Base-by-base conservation (phyloP, 2,888 invertebrate genomes). In the Drosophila prostipennis region DNA sequence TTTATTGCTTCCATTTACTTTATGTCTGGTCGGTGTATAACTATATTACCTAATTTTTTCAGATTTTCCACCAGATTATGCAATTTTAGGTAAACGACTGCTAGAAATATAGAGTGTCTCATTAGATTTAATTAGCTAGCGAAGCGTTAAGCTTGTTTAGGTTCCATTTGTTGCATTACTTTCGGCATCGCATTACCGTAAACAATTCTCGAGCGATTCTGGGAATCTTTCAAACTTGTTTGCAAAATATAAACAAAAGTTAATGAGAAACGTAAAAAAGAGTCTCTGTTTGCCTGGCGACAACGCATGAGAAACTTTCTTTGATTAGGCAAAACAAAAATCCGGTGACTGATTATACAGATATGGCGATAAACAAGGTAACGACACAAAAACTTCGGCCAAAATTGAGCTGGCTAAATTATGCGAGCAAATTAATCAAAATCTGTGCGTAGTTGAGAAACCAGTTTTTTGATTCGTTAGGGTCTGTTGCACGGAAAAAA, bases 401-500 rank as follows among this genome's bases (percentile, higher is more conserved):
- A 49, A 63, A 68, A 70, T 40, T 58, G 42, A 42, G 61, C 16
- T 34, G 58, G 52, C 70, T 72, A 53, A 78, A 67, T 67, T 77
- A 78, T 81, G 74, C 70, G 65, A 59, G 71, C 69, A 79, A 77
- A 80, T 76, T 80, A 80, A 81, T 76, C 72, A 79, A 79, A 74
- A 76, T 76, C 72, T 77, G 65, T 73, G 55, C 54, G 59, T 74
- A 74, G 81, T 76, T 72, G 74, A 56, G 69, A 78, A 80, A 81
- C 84, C 78, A 69, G 82, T 83, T 80, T 48, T 48, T 48, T 26
- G 23, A 11, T 26, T 19, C 6, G 16, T n/a, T 52, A 11, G 29
- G 16, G n/a, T 37, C 16, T 29, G 7, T 1, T 19, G 16, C 29
- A 16, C 16, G 11, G 32, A 26, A 7, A 45, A 48, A 48, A 48